Evolutionary conservation across 35 echinoderm and acorn worm species (phyloP).

Genomic region (Strongylocentrotus purpuratus): DNA sequence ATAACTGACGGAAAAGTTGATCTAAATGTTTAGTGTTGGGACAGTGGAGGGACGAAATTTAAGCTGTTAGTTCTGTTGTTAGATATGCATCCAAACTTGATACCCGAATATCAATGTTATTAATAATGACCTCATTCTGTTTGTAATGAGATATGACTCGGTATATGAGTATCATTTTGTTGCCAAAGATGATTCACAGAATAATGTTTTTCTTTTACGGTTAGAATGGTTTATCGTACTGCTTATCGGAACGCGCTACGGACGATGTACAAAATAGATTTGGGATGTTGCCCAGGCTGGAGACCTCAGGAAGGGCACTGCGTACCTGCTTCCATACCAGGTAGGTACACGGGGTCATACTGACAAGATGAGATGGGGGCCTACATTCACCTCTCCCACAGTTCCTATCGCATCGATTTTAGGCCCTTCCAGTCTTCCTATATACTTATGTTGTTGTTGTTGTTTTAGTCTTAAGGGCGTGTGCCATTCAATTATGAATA

Average conservation of each 20-base stretch:
- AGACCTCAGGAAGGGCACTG: conserved; percentile 2
- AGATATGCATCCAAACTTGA: too few relatives aligned
- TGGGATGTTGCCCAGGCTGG: conserved; percentile 21
- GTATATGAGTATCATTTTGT: not conserved
- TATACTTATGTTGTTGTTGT: too few relatives aligned
- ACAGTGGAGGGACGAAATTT: too few relatives aligned
- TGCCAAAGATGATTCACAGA: not conserved
- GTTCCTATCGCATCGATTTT: not conserved
- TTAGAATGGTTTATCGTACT: conserved; percentile 11
- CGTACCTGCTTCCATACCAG: conserved; percentile 13
- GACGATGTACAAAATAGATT: not conserved
- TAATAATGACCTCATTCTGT: not conserved
- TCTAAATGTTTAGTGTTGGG: too few relatives aligned
- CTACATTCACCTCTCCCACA: not conserved
- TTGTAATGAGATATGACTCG: not conserved
- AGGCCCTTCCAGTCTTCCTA: too few relatives aligned
- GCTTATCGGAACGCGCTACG: not conserved
- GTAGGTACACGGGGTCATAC: not conserved
- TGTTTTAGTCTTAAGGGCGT: too few relatives aligned
- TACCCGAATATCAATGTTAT: not conserved
- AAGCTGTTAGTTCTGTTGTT: too few relatives aligned
- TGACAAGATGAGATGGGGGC: not conserved
- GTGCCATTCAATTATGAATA: too few relatives aligned
- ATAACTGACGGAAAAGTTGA: too few relatives aligned
- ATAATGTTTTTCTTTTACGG: not conserved